Evolutionary conservation across 2,888 invertebrate genomes (phyloP), one percentile per base, ranked within the genome.

Genomic region (Pandemis corylana): DNA sequence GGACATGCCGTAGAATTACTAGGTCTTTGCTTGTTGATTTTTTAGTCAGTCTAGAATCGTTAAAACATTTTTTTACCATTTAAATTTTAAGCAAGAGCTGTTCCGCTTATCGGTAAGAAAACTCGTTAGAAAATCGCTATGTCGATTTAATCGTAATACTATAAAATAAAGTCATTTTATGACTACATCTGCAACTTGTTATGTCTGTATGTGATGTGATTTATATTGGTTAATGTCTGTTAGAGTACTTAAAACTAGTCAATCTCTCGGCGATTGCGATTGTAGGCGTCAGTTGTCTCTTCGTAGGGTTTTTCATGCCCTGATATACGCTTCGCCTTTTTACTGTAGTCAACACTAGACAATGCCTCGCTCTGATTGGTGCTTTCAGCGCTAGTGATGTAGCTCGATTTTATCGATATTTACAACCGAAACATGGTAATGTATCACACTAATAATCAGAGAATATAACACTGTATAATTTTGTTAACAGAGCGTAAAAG

Each of bases 201-300:
- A 15, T 20, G 20, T 56, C 56, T 56, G n/a, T n/a, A 51, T 15
- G 53, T 59, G 59, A 59, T 59, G 59, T 59, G 59, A 28, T 10
- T 9, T 59, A 49, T 13, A 49, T 20, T 59, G 59, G 12, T 12
- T 59, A 12, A 20, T 59, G 12, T 28, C 20, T 12, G 5, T 46
- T 4, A 4, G 7, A 3, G 56, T 56, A 20, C 28, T 28, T 28
- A 59, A 20, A 20, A 28, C 59, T 56, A 20, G 9, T 7, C 2
- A 56, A 6, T 7, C 10, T 56, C 15, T 5, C n/a, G 15, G 51
- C 51, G 15, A 13, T n/a, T 36, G 28, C 2, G 4, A 2, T 36
- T 36, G 2, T 36, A 36, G 28, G 2, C 28, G 51, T 13, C 5
- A 15, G n/a, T 6, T n/a, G n/a, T 6, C 0, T 51, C 13, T 5